phyloP scores from a whole-genome alignment of 1,140 invertebrate species.

The Orussus abietinus region DNA sequence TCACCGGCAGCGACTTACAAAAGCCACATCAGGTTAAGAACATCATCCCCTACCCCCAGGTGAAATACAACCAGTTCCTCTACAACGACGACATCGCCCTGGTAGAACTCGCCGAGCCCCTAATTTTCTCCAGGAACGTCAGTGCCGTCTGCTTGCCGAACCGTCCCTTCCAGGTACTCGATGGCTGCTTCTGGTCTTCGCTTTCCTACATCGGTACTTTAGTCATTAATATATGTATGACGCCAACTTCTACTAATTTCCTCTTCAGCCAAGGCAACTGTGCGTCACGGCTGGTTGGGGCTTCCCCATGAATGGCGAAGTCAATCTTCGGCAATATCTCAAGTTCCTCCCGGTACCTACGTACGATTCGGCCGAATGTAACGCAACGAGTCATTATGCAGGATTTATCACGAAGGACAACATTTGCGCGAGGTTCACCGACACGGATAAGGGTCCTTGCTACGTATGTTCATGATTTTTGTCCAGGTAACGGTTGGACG shows the following conservation, averaged over 20 bases:
- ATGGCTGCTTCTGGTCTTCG: background rate
- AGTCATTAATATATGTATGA: too few species aligned
- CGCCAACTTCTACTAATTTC: too few species aligned
- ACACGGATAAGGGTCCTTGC: constrained; percentile 57
- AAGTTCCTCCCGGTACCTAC: constrained; percentile 58
- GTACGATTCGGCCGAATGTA: constrained; percentile 56
- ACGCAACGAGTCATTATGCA: constrained; percentile 60
- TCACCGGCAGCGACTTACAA: constrained; percentile 48
- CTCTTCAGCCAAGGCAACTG: constrained; percentile 52
- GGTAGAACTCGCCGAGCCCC: constrained; percentile 53
- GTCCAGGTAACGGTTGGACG: too few species aligned
- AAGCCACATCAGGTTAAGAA: constrained; percentile 39
- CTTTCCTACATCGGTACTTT: constrained; percentile 3
- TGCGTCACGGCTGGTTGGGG: constrained; percentile 63
- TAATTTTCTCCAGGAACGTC: constrained; percentile 55
- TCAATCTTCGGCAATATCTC: constrained; percentile 54
- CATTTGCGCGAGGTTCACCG: constrained; percentile 59
- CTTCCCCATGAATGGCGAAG: constrained; percentile 53
- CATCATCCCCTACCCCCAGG: constrained; percentile 59
- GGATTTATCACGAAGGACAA: constrained; percentile 56
- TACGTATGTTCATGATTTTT: constrained; percentile 52
- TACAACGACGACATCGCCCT: constrained; percentile 60
- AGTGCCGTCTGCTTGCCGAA: constrained; percentile 58
- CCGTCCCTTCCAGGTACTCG: constrained; percentile 43
- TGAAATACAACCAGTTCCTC: constrained; percentile 60